Evolutionary conservation across 1,140 invertebrate species (phyloP).

Genomic region (Drosophila kurseongensis): DNA sequence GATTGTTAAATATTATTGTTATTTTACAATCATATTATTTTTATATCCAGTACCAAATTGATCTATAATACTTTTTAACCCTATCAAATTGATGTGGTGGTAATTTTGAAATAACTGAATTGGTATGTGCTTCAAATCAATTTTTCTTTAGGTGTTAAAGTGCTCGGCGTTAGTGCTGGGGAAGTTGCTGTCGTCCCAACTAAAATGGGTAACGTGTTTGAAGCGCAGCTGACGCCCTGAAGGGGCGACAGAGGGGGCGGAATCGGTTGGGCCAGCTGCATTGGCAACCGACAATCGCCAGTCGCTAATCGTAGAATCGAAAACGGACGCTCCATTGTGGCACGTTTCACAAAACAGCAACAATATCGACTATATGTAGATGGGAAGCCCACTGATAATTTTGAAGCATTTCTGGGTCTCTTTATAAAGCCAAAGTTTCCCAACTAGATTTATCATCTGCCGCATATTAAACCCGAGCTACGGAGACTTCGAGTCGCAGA

Average conservation of each 20-base stretch:
- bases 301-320: slow-evolving; percentile 27
- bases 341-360: slow-evolving; percentile 38
- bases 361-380: background rate
- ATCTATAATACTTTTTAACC: too few species aligned
- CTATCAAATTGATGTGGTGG: too few species aligned
- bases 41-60: too few species aligned
- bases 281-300: slow-evolving; percentile 14
- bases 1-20: too few species aligned
- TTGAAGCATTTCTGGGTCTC: background rate
- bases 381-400: slow-evolving; percentile 25
- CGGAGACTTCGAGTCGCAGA: background rate
- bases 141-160: slow-evolving; percentile 2
- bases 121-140: background rate
- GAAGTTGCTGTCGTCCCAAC: slow-evolving; percentile 23
- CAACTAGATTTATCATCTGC: background rate
- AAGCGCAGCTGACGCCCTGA: slow-evolving; percentile 8
- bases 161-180: slow-evolving; percentile 1
- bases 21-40: too few species aligned
- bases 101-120: background rate
- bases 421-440: slow-evolving; percentile 1
- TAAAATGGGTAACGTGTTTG: slow-evolving; percentile 75
- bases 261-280: slow-evolving; percentile 19
- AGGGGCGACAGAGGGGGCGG: background rate
- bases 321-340: slow-evolving; percentile 38
- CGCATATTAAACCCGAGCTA: background rate